Percentiles rank a stretch among this genome's conserved stretches.
phyloP scores from a whole-genome alignment of 2,888 invertebrate genomes.

The Hirtodrosophila confusa region DNA sequence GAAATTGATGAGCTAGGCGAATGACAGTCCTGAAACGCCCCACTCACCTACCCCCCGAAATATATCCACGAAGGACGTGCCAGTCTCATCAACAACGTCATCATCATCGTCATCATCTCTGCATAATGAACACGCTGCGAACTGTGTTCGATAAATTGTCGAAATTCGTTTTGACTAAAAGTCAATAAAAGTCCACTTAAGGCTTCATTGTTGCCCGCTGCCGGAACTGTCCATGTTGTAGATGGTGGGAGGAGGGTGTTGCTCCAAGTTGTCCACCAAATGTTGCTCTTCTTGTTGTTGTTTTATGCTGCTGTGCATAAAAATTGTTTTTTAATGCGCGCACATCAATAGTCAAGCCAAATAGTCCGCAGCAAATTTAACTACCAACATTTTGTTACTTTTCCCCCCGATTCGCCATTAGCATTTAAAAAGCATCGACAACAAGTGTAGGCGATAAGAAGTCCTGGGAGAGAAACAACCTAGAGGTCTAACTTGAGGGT shows the following conservation, averaged over 20 bases:
- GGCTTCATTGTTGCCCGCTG: conserved; percentile 72
- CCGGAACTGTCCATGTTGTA: conserved; percentile 37
- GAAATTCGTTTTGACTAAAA: conserved; percentile 79
- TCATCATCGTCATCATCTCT: conserved; percentile 38
- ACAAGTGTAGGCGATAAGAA: not conserved
- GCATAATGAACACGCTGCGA: conserved; percentile 74
- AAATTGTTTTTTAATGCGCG: conserved; percentile 79
- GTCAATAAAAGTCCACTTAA: conserved; percentile 79
- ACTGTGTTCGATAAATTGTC: conserved; percentile 76
- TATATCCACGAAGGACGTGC: conserved; percentile 21
- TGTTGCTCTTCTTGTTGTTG: conserved; percentile 15
- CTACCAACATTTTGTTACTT: conserved; percentile 68
- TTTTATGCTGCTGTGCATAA: conserved; percentile 57
- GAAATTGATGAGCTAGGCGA: conserved; percentile 77
- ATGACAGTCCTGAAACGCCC: conserved; percentile 59
- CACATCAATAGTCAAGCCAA: conserved; percentile 78
- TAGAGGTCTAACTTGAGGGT: conserved; percentile 6
- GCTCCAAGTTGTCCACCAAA: conserved; percentile 41
- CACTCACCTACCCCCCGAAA: conserved; percentile 7
- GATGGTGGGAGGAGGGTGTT: not conserved
- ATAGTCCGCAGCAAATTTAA: conserved; percentile 76
- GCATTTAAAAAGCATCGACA: conserved; percentile 25
- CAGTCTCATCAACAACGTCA: conserved; percentile 33
- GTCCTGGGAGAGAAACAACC: not conserved
- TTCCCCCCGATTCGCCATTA: conserved; percentile 41